A percentile compares a stretch with the other conserved stretches of the same genome.
phyloP scores from a whole-genome alignment of 2,888 invertebrate genomes.

The Phragmatobia fuliginosa region DNA sequence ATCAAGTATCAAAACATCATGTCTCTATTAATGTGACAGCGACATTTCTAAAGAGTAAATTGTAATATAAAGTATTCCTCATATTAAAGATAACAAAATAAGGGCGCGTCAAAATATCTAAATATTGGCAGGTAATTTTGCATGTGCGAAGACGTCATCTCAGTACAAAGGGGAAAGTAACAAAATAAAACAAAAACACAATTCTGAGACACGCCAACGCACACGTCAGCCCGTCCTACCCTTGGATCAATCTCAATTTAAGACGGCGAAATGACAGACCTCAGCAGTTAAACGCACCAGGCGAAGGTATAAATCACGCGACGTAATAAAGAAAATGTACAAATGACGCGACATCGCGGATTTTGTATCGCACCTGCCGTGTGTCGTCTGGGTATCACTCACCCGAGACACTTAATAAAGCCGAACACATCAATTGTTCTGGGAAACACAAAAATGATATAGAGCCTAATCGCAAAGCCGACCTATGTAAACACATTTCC shows the following conservation, averaged over 20 bases:
- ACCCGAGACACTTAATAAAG: constrained; percentile 81
- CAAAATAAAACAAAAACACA: constrained; percentile 72
- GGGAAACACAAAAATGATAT: constrained; percentile 33
- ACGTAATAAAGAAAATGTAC: constrained; percentile 82
- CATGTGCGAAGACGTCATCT: constrained; percentile 51
- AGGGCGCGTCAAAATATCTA: constrained; percentile 47
- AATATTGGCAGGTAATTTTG: constrained; percentile 56
- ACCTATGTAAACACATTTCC: constrained; percentile 39
- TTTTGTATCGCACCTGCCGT: constrained; percentile 64
- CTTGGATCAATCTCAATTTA: constrained; percentile 85
- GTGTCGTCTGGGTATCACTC: constrained; percentile 73
- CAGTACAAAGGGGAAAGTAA: constrained; percentile 54
- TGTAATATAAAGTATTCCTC: constrained; percentile 23
- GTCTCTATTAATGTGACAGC: constrained; percentile 8
- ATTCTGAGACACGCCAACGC: constrained; percentile 65
- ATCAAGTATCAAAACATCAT: not conserved
- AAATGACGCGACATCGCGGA: constrained; percentile 69
- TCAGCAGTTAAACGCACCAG: constrained; percentile 85
- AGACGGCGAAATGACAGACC: constrained; percentile 84
- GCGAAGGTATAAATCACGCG: constrained; percentile 81
- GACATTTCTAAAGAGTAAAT: constrained; percentile 13
- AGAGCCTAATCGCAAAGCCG: constrained; percentile 16
- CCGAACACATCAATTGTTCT: constrained; percentile 55
- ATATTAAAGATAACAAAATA: constrained; percentile 48
- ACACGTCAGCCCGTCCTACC: constrained; percentile 71